phyloP scores from a whole-genome alignment of 2,113 vertebrate genomes.

The Oreochromis spilurus region DNA sequence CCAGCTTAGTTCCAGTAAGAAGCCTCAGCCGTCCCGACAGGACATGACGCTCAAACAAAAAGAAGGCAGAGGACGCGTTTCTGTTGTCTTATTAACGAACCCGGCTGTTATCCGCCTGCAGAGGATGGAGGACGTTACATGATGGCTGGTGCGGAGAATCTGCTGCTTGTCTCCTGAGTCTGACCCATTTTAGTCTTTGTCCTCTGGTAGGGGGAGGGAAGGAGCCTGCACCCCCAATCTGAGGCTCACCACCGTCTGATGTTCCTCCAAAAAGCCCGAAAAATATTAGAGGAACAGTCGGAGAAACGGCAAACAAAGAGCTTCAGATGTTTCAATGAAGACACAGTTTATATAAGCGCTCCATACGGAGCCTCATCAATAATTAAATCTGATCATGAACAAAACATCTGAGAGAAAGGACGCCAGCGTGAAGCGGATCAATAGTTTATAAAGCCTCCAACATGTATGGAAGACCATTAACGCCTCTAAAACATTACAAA shows the following conservation, averaged over 20 bases:
- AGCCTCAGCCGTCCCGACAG: background rate
- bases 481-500: background rate
- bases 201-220: constrained; percentile 42
- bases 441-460: background rate
- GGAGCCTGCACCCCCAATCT: constrained; percentile 1
- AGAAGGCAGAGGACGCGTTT: background rate
- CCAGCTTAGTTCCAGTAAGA: background rate
- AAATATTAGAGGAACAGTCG: background rate
- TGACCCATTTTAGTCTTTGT: constrained; percentile 78
- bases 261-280: background rate
- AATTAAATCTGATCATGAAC: background rate
- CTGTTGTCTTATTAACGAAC: background rate
- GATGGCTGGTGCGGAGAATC: constrained; percentile 23
- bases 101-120: background rate
- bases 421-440: background rate
- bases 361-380: background rate
- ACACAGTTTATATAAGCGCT: background rate
- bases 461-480: background rate
- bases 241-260: background rate
- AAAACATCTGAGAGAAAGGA: background rate
- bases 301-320: background rate
- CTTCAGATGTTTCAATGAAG: background rate
- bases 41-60: background rate
- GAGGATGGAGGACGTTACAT: constrained; percentile 3
- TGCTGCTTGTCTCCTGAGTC: constrained; percentile 23